Conservation (phyloP, 2,797 vertebrate species). For the Taeniopygia guttata region DNA sequence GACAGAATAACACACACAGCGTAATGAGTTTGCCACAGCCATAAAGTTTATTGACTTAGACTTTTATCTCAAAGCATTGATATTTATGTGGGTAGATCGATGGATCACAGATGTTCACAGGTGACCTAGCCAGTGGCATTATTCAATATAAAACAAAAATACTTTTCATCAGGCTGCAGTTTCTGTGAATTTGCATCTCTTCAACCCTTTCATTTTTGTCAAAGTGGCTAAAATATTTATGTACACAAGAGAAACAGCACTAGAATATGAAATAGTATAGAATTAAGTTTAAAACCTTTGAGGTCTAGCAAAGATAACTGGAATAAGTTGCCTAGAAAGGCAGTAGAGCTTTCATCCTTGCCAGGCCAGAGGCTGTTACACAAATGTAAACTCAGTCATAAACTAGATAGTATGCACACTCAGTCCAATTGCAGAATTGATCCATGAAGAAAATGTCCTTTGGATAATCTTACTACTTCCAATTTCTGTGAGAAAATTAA, state of each 20-base stretch:
- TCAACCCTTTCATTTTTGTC: background rate
- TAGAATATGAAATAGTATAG: background rate
- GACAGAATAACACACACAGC: background rate
- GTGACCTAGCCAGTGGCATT: slow-evolving; percentile 20
- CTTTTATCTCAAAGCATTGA: slow-evolving; percentile 21
- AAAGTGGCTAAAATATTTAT: background rate
- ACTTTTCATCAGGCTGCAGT: background rate
- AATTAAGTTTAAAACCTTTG: background rate
- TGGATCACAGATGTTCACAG: slow-evolving; percentile 30
- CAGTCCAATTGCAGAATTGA: background rate
- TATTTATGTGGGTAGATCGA: slow-evolving; percentile 17
- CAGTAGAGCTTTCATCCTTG: background rate
- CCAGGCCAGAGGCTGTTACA: background rate
- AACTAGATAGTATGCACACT: background rate
- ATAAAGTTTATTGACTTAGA: slow-evolving; percentile 24
- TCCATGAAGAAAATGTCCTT: background rate
- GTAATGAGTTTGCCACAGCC: background rate
- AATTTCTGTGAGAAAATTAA: background rate
- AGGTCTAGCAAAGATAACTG: background rate
- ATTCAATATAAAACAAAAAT: slow-evolving; percentile 4
- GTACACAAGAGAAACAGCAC: background rate
- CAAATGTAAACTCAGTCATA: background rate
- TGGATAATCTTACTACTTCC: background rate
- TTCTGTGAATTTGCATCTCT: background rate
- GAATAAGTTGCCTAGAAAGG: background rate